Base-by-base conservation (phyloP, 2,888 invertebrate species). In the Sabellastarte sp. region DNA sequence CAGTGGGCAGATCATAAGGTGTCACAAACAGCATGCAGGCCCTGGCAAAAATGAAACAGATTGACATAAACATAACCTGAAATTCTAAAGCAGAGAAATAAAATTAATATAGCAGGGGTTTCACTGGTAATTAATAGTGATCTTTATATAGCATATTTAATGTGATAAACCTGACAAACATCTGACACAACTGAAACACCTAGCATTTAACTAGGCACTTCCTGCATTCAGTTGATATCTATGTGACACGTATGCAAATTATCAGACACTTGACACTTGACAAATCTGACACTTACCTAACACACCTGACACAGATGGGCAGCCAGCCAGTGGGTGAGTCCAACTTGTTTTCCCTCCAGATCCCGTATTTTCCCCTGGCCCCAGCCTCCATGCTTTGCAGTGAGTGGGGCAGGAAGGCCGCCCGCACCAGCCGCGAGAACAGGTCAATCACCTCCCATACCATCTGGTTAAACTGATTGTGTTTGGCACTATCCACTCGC, bases 1-100 rank as follows among this genome's bases (percentile, higher is more conserved):
- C 94, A 61, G 90, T 90, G 0, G 94, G 94, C 64, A 95, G 86
- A 83, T 96, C 95, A 50, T 95, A 86, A 65, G 91, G 89, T 71
- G 93, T 89, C 29, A 96, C 71, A 20, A 80, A 79, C 50, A 90
- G 89, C 78, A 93, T 93, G 57, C 93, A 90, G 60, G 91, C 90
- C 66, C 92, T 84, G 64, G n/a, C n/a, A n/a, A n/a, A n/a, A n/a
- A n/a, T n/a, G n/a, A n/a, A n/a, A n/a, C n/a, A n/a, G n/a, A n/a
- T n/a, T n/a, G n/a, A n/a, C n/a, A n/a, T n/a, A n/a, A n/a, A n/a
- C n/a, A n/a, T n/a, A n/a, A n/a, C n/a, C n/a, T n/a, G n/a, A n/a
- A n/a, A n/a, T n/a, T n/a, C n/a, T n/a, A n/a, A n/a, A n/a, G n/a
- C n/a, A n/a, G n/a, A n/a, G n/a, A n/a, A n/a, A n/a, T n/a, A n/a